Conservation (phyloP, 2,797 vertebrate genomes). For the Mus spretus region DNA sequence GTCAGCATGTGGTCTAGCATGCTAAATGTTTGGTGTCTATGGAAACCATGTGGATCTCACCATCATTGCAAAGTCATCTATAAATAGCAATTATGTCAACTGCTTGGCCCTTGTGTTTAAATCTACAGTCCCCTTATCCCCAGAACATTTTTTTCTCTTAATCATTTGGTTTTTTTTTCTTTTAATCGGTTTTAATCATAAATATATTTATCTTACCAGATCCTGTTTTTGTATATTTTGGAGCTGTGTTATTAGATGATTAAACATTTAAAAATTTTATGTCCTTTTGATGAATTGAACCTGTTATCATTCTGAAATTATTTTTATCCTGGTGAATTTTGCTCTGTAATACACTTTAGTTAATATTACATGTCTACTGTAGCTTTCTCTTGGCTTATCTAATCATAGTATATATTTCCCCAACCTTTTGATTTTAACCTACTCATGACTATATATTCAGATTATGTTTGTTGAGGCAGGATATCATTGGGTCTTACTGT, state of each 20-base stretch:
- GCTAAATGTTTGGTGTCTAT: not conserved
- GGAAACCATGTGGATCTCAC: not conserved
- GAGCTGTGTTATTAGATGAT: not conserved
- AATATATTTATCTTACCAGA: not conserved
- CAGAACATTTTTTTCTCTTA: not conserved
- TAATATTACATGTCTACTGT: not conserved
- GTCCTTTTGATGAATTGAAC: not conserved
- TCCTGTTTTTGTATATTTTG: not conserved
- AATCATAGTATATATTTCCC: not conserved
- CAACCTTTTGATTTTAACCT: not conserved
- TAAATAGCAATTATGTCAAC: not conserved
- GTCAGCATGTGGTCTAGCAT: not conserved
- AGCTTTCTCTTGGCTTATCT: not conserved
- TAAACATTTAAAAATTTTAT: not conserved
- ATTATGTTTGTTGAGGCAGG: not conserved
- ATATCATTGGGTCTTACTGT: not conserved
- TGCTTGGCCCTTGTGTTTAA: not conserved
- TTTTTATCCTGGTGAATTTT: not conserved
- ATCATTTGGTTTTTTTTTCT: not conserved
- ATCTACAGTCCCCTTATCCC: not conserved
- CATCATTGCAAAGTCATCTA: not conserved
- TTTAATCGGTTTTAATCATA: not conserved
- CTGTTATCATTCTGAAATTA: not conserved
- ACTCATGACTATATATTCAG: not conserved
- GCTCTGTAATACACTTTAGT: not conserved